Conservation (phyloP, 2,113 vertebrate species). For the Melanerpes aurifrons region DNA sequence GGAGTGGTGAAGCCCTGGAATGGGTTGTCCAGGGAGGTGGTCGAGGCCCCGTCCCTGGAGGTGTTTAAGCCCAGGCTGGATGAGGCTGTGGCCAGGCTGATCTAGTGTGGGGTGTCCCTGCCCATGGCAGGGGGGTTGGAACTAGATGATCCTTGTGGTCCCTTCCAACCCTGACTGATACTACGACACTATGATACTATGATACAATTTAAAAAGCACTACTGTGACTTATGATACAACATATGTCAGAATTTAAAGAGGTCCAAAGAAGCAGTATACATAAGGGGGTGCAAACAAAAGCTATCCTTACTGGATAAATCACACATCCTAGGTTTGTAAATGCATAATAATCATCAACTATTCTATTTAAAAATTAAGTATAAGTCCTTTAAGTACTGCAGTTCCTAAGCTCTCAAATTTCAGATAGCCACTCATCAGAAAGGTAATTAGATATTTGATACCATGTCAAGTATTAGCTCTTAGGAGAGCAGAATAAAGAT, state of each 20-base stretch:
- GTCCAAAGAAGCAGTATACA: neutral
- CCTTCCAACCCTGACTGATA: too few relatives aligned
- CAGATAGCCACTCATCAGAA: neutral
- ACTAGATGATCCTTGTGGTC: too few relatives aligned
- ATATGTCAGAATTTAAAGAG: neutral
- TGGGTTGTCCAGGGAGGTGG: too few relatives aligned
- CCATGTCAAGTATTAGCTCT: neutral
- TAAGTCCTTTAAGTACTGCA: neutral
- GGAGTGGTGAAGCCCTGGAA: too few relatives aligned
- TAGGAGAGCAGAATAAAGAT: neutral
- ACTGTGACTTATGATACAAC: neutral
- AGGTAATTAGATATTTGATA: neutral
- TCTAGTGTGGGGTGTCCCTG: too few relatives aligned
- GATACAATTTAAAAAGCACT: neutral
- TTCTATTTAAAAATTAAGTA: neutral
- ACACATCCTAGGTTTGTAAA: neutral
- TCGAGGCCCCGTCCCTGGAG: too few relatives aligned
- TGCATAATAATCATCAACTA: neutral
- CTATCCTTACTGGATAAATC: neutral
- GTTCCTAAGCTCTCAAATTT: neutral
- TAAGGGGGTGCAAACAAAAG: neutral
- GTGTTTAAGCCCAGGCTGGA: too few relatives aligned
- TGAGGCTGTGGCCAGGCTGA: too few relatives aligned
- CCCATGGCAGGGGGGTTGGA: too few relatives aligned
- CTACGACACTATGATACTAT: too few relatives aligned